These are phyloP conservation scores for Yponomeuta malinellus DNA, from an alignment of 2,888 invertebrate species.

Conservation along the genomic window DNA sequence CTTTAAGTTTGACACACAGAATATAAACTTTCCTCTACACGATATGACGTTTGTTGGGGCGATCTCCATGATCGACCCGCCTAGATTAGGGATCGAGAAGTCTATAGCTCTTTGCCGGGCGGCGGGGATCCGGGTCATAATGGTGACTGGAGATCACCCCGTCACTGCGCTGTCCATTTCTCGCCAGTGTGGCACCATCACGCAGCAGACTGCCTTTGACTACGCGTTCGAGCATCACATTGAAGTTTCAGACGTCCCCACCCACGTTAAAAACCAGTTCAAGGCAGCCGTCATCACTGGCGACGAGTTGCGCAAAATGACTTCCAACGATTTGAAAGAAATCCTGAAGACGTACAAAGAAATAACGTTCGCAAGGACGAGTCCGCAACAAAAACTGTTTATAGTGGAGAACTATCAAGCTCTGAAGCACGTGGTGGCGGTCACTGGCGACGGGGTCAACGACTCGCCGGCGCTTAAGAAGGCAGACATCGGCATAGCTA, in stretches of 20 bases:
- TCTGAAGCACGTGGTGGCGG: constrained; percentile 87
- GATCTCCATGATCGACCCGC: constrained; percentile 84
- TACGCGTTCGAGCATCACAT: constrained; percentile 78
- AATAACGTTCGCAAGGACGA: constrained; percentile 84
- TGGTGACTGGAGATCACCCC: constrained; percentile 85
- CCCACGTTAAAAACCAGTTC: constrained; percentile 58
- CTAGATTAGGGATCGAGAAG: constrained; percentile 78
- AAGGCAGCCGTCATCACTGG: constrained; percentile 61
- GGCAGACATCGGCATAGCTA: constrained; percentile 88
- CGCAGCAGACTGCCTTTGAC: constrained; percentile 80
- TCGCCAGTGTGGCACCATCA: constrained; percentile 79
- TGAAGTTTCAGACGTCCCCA: constrained; percentile 67
- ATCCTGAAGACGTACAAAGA: constrained; percentile 78
- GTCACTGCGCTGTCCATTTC: constrained; percentile 84
- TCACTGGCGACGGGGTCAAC: constrained; percentile 93
- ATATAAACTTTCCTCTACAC: constrained; percentile 80
- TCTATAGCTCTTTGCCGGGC: constrained; percentile 80
- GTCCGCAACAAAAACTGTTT: constrained; percentile 80
- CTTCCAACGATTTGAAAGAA: constrained; percentile 68
- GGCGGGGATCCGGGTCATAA: constrained; percentile 83
- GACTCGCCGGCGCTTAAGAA: constrained; percentile 91
- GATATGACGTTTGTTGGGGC: constrained; percentile 78
- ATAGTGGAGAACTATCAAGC: constrained; percentile 88
- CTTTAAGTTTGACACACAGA: constrained; percentile 74
- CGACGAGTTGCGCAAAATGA: constrained; percentile 76